Conservation (phyloP, 1,140 invertebrate species). For the Cherax quadricarinatus region DNA sequence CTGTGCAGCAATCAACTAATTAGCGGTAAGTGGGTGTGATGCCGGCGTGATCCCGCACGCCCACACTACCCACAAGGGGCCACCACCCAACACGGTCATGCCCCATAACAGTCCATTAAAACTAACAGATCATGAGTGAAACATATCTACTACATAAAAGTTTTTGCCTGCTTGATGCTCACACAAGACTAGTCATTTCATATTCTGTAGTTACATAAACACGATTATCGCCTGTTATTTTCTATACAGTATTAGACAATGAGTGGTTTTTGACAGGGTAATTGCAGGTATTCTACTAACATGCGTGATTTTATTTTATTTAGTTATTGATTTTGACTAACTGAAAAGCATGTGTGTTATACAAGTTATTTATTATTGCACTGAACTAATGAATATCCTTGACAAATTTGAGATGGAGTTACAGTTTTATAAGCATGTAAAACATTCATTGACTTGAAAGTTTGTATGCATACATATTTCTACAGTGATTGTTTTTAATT, state of each 20-base stretch:
- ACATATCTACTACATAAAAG: conserved; percentile 24
- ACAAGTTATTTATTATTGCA: conserved; percentile 23
- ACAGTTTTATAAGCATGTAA: conserved; percentile 9
- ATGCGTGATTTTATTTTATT: conserved; percentile 13
- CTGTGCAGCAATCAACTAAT: conserved; percentile 45
- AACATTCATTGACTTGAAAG: background rate
- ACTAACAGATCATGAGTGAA: conserved; percentile 43
- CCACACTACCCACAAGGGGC: conserved; percentile 38
- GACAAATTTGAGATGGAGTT: background rate
- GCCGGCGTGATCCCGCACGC: conserved; percentile 39
- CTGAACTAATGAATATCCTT: background rate
- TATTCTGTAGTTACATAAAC: conserved; percentile 19
- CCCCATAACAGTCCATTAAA: conserved; percentile 26
- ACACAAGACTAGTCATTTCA: conserved; percentile 25
- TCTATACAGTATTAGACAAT: conserved; percentile 21
- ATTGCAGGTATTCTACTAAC: conserved; percentile 18
- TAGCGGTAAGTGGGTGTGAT: conserved; percentile 63
- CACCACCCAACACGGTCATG: conserved; percentile 32
- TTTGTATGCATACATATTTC: background rate
- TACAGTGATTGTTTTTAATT: background rate
- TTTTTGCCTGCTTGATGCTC: conserved; percentile 22
- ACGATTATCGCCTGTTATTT: conserved; percentile 19
- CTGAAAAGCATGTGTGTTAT: conserved; percentile 49
- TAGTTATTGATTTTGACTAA: conserved; percentile 34
- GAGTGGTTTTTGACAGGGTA: background rate